These are phyloP conservation scores for Diplazon laetatorius DNA, from an alignment of 2,888 invertebrate species.

Conservation along the genomic window DNA sequence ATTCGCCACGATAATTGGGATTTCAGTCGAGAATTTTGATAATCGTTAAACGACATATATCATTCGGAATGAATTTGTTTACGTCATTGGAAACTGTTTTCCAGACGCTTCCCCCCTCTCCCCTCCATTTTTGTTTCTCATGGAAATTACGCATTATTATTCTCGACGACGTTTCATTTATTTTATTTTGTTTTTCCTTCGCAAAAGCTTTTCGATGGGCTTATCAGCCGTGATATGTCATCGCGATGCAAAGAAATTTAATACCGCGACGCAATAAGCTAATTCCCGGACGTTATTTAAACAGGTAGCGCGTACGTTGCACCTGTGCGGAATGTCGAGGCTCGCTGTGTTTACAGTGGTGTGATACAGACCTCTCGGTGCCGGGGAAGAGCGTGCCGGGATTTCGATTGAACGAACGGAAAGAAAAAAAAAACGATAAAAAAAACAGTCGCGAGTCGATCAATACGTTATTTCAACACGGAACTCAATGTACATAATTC, in stretches of 20 bases:
- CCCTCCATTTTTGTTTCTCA: too few species aligned
- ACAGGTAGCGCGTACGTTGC: slow-evolving; percentile 39
- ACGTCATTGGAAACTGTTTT: too few species aligned
- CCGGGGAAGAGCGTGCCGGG: slow-evolving; percentile 49
- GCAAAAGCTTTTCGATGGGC: background rate
- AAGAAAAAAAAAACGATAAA: too few species aligned
- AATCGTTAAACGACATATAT: too few species aligned
- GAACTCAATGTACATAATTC: background rate
- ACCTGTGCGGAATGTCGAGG: slow-evolving; percentile 51
- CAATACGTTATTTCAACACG: background rate
- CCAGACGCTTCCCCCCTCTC: too few species aligned
- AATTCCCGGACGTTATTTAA: slow-evolving; percentile 44
- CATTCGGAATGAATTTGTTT: too few species aligned
- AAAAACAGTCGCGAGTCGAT: slow-evolving; percentile 1
- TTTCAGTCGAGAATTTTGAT: too few species aligned
- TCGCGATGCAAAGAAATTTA: slow-evolving; percentile 28
- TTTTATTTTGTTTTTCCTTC: background rate
- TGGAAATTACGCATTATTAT: background rate
- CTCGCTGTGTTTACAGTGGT: slow-evolving; percentile 33
- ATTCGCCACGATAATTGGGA: slow-evolving; percentile 28
- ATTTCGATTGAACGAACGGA: too few species aligned
- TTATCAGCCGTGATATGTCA: background rate
- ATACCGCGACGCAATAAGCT: slow-evolving; percentile 48
- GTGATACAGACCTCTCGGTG: slow-evolving; percentile 26
- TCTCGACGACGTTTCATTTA: background rate